Conservation (phyloP, 2,888 invertebrate species). For the Lasioglossum pauxillum region DNA sequence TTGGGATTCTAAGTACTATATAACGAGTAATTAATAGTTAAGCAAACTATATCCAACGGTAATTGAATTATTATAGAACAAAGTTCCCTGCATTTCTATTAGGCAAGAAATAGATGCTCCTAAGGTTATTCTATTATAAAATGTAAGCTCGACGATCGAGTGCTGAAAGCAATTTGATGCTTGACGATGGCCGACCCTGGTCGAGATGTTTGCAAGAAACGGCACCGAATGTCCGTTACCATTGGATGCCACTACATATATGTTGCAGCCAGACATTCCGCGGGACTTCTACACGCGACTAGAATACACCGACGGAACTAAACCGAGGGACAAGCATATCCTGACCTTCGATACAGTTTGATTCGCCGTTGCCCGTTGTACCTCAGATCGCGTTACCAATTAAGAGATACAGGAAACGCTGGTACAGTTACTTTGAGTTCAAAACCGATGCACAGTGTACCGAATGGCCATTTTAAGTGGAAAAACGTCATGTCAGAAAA, state of each 20-base stretch:
- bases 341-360: constrained; percentile 74
- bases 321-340: constrained; percentile 54
- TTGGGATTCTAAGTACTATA: no score
- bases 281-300: constrained; percentile 38
- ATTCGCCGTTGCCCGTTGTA: constrained; percentile 60
- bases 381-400: constrained; percentile 72
- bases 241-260: neutral
- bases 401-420: constrained; percentile 74
- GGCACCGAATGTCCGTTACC: constrained; percentile 14
- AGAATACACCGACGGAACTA: constrained; percentile 44
- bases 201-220: constrained; percentile 9
- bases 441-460: constrained; percentile 36
- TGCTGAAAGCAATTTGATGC: neutral
- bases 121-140: neutral
- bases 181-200: neutral
- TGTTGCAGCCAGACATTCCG: constrained; percentile 30
- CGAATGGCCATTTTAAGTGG: no score
- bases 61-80: neutral
- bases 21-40: no score
- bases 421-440: constrained; percentile 72
- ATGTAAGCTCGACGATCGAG: neutral
- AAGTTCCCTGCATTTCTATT: neutral
- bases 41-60: no score
- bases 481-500: no score
- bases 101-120: neutral